A percentile compares a stretch with the other conserved stretches of the same genome.
Conservation (phyloP, 2,113 vertebrate species). For the Parus major region DNA sequence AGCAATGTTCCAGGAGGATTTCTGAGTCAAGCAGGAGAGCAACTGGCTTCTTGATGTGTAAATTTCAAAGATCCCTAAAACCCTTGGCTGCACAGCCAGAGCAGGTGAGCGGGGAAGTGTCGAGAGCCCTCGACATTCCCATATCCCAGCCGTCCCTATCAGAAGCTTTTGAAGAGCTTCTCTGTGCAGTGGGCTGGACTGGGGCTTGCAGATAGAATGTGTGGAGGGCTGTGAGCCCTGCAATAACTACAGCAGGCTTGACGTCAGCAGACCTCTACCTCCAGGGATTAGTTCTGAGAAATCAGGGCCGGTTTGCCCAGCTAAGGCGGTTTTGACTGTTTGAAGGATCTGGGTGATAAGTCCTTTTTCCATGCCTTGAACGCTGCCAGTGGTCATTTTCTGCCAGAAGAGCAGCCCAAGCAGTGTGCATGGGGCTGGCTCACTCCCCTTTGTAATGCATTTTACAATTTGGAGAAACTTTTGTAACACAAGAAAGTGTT, state of each 20-base stretch:
- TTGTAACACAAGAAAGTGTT: conserved; percentile 18
- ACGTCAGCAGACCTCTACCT: conserved; percentile 12
- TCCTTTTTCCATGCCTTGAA: conserved; percentile 16
- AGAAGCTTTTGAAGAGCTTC: not conserved
- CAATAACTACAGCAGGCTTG: not conserved
- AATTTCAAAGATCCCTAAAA: not conserved
- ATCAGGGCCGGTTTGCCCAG: not conserved
- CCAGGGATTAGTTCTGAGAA: conserved; percentile 16
- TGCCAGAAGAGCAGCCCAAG: conserved; percentile 38
- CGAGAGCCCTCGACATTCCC: not conserved
- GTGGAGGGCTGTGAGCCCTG: not conserved
- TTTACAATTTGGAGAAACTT: conserved; percentile 30
- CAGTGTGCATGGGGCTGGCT: not conserved
- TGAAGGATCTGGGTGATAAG: conserved; percentile 5
- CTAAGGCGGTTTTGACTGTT: not conserved
- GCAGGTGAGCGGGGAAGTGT: not conserved
- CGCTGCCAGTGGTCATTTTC: conserved; percentile 13
- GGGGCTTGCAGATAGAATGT: conserved; percentile 6
- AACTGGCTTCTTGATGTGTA: not conserved
- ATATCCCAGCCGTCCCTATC: not conserved
- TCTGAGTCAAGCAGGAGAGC: not conserved
- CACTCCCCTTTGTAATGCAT: conserved; percentile 1
- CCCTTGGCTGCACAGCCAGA: not conserved
- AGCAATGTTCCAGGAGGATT: not conserved
- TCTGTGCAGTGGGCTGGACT: not conserved